Conservation (phyloP, 1,140 invertebrate genomes). For the Monomorium pharaonis region DNA sequence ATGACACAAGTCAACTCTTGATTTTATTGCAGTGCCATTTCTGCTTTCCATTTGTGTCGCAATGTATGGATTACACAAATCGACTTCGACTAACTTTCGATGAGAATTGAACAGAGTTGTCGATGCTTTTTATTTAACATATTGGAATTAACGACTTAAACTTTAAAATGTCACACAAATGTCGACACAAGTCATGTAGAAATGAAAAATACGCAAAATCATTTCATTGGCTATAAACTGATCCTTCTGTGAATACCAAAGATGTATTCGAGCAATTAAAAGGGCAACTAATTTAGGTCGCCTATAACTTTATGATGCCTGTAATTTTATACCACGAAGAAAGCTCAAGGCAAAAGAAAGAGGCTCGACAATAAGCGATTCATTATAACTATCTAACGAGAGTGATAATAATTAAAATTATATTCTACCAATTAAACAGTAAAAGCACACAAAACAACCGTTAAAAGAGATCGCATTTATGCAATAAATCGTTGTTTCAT, state of each 20-base stretch:
- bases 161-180: too few species aligned
- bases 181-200: too few species aligned
- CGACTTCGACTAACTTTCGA: too few species aligned
- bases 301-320: not conserved
- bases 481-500: not conserved
- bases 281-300: conserved; percentile 3
- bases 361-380: not conserved
- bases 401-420: conserved; percentile 40
- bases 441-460: conserved; percentile 27
- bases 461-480: not conserved
- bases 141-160: too few species aligned
- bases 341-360: not conserved
- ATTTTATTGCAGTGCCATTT: too few species aligned
- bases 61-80: too few species aligned
- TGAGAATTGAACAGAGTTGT: too few species aligned
- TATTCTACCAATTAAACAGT: conserved; percentile 44
- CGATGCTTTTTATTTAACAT: too few species aligned
- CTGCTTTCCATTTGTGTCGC: too few species aligned
- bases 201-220: not conserved
- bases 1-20: too few species aligned
- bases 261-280: not conserved
- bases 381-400: not conserved
- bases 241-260: not conserved
- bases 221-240: not conserved
- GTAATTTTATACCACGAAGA: not conserved